Conservation (phyloP, 2,888 invertebrate species). For the Drosophila demipolita region DNA sequence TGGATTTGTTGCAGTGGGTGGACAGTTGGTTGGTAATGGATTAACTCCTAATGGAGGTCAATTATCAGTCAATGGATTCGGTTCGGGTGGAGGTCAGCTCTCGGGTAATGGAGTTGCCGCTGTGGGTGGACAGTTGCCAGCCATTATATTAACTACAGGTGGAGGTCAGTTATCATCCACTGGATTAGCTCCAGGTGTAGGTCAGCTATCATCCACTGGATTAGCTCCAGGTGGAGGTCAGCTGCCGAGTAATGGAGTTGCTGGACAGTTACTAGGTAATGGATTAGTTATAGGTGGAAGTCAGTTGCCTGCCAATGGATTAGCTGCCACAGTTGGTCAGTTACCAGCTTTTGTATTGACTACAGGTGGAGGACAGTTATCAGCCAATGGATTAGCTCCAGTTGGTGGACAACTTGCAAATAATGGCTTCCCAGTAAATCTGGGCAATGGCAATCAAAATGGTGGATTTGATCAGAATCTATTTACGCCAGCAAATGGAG, state of each 20-base stretch:
- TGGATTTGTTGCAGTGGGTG: conserved; percentile 1
- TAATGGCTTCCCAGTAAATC: conserved; percentile 40
- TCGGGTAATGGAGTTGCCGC: conserved; percentile 20
- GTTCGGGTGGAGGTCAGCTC: conserved; percentile 43
- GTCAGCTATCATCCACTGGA: conserved; percentile 40
- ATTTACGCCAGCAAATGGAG: conserved; percentile 45
- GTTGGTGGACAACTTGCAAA: conserved; percentile 1
- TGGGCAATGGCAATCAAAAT: conserved; percentile 32
- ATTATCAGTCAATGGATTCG: conserved; percentile 28
- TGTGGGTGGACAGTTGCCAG: background rate
- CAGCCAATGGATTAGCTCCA: conserved; percentile 17
- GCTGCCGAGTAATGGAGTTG: conserved; percentile 26
- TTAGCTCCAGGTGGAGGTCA: conserved; percentile 46
- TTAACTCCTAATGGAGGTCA: conserved; percentile 45
- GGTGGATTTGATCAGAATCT: conserved; percentile 47
- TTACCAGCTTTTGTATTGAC: conserved; percentile 34
- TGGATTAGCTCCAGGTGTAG: conserved; percentile 35
- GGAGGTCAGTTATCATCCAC: conserved; percentile 20
- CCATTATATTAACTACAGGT: conserved; percentile 4
- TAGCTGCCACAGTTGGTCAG: conserved; percentile 40
- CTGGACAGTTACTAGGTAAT: background rate
- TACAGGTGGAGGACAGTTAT: conserved; percentile 46
- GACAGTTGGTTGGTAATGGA: conserved; percentile 15
- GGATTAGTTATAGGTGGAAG: conserved; percentile 10
- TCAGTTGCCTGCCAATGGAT: conserved; percentile 17